Base-by-base conservation (phyloP, 2,797 vertebrate genomes). In the Pseudochirops corinnae region DNA sequence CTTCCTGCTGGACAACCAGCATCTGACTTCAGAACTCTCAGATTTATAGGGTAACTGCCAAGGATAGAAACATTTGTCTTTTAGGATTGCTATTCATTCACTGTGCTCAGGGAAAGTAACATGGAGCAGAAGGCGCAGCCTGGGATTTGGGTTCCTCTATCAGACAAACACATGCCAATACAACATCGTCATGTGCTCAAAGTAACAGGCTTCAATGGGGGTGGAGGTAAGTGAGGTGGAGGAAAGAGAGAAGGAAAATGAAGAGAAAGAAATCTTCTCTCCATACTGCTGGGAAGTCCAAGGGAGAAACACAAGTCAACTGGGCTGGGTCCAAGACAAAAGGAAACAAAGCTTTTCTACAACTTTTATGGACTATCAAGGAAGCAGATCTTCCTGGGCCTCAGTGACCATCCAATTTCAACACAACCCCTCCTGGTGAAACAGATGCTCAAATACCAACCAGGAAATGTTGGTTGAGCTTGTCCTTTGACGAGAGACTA, bases 161-260 rank as follows among this genome's bases (percentile, higher is more conserved):
- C 33, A 33, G n/a, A 14, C 16, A 33, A 67, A 14, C 16, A 18
- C 16, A 21, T 18, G 33, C 33, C 18, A 39, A 74, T 5, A 74
- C 14, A 39, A 74, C n/a, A 39, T 74, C 21, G n/a, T 4, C 67
- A 18, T 39, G n/a, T 74, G n/a, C n/a, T 53, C 60, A 31, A 31
- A 92, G 13, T 9, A 67, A 5, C 87, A 56, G 62, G 53, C 11
- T 92, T 91, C 39, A 13, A 5, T 55, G 50, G 11, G 46, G 33
- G 21, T 26, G 7, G 53, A 12, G 5, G 33, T 0, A 57, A 1
- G 50, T 60, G 1, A 5, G 14, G 18, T 18, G 56, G 31, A 58
- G 60, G 52, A 91, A 92, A 57, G 94, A 39, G 24, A 33, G 95
- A 93, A 50, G 50, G 91, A 33, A 90, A 95, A 60, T 53, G 39